Base-by-base conservation (phyloP, 2,797 vertebrate genomes). In the Darevskia mixta region DNA sequence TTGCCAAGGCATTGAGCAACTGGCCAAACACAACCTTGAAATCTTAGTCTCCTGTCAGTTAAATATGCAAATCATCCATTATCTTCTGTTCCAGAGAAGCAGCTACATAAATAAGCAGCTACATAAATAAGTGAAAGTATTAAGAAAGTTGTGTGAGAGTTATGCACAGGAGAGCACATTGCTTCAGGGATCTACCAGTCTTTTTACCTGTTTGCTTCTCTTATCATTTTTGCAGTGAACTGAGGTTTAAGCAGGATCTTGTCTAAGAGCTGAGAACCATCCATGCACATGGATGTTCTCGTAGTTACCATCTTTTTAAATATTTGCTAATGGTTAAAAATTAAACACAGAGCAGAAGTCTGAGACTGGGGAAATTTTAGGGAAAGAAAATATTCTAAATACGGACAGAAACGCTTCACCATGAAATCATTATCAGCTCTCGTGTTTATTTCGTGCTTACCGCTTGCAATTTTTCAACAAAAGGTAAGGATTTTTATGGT, bases 311-410 rank as follows among this genome's bases (percentile, higher is more conserved):
- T 1, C 45, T 89, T 23, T 90, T 86, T 87, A 94, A 96, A 91
- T 97, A 94, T 96, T 96, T 96, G 88, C 93, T 90, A 96, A 82
- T 84, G 92, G 97, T 97, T 97, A 97, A 97, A 97, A 90, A 97
- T 98, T 97, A 97, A 97, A 92, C 95, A 72, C 76, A 85, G 11
- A 23, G 69, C 91, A 86, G 92, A 78, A 87, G 87, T 49, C 75
- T 82, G 71, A 64, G 61, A 27, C 23, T 88, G 91, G 88, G 89
- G 81, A 55, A 81, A 89, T 86, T 81, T 83, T 76, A 20, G 29
- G 43, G 32, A 85, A 81, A 91, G 75, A 76, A 84, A n/a, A 71
- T 85, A 76, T 83, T 67, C 58, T 80, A 41, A 35, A 58, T 84
- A 20, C n/a, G 90, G 61, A 81, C 41, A 85, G 77, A 85, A 67